phyloP scores from a whole-genome alignment of 2,888 invertebrate species.

The Heliconius charithonia region DNA sequence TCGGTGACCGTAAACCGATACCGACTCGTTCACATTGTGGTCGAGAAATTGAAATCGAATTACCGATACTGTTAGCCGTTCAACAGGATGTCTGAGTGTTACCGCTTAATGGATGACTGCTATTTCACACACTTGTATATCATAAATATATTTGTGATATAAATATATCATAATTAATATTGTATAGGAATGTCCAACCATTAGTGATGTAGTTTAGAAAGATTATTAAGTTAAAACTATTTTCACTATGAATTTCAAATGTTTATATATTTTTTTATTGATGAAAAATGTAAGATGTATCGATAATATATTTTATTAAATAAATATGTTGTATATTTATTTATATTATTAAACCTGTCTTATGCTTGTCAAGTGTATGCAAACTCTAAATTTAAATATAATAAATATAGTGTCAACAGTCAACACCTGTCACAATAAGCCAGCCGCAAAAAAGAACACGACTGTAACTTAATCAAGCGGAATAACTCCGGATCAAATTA shows the following conservation, averaged over 20 bases:
- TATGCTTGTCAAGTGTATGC: background rate
- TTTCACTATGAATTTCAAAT: no score
- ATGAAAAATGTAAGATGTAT: no score
- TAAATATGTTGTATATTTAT: background rate
- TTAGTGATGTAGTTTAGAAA: background rate
- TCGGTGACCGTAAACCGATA: constrained; percentile 37
- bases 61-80: constrained; percentile 58
- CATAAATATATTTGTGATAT: constrained; percentile 2
- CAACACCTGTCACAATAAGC: background rate
- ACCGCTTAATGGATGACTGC: constrained; percentile 12
- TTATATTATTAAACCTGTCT: background rate
- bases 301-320: no score
- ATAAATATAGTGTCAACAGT: background rate
- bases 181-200: background rate
- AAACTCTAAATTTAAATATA: background rate
- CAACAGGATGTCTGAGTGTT: constrained; percentile 31
- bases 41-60: constrained; percentile 58
- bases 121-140: background rate
- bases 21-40: constrained; percentile 49
- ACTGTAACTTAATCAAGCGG: constrained; percentile 1
- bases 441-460: background rate
- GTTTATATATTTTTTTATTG: no score
- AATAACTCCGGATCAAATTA: background rate
- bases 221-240: no score
- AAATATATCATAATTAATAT: background rate